phyloP scores from a whole-genome alignment of 2,797 vertebrate species.

The Gymnodraco acuticeps region DNA sequence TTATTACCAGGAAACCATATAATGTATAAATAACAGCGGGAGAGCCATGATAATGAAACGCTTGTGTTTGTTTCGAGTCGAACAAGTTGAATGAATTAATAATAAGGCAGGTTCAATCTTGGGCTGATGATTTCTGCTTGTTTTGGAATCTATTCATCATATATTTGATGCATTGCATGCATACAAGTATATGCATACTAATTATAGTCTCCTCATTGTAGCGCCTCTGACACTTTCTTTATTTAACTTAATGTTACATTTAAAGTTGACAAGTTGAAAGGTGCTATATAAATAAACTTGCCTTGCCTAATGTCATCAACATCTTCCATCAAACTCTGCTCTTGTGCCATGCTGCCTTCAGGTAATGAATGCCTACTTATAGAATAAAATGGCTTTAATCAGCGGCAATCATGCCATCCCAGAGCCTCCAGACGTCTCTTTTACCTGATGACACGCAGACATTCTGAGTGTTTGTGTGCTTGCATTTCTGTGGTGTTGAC shows the following conservation, averaged over 20 bases:
- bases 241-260: not conserved
- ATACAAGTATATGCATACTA: not conserved
- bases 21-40: conserved; percentile 17
- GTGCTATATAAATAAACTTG: too few relatives aligned
- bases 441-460: not conserved
- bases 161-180: conserved; percentile 1
- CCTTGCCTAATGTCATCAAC: not conserved
- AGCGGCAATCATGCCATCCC: not conserved
- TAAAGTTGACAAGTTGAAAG: too few relatives aligned
- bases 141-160: not conserved
- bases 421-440: conserved; percentile 7
- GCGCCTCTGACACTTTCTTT: not conserved
- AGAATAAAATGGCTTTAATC: conserved; percentile 18
- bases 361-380: not conserved
- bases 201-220: not conserved
- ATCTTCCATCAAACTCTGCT: not conserved
- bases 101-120: conserved; percentile 4
- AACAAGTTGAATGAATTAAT: conserved; percentile 16
- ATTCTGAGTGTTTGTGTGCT: not conserved
- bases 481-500: conserved; percentile 20
- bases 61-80: conserved; percentile 10
- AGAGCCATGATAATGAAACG: not conserved
- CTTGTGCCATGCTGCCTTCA: not conserved
- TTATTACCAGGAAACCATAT: conserved; percentile 14
- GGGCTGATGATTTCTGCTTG: not conserved